Percentiles rank a stretch among this genome's conserved stretches.
phyloP scores from a whole-genome alignment of 2,113 vertebrate genomes.

The Labrus mixtus region DNA sequence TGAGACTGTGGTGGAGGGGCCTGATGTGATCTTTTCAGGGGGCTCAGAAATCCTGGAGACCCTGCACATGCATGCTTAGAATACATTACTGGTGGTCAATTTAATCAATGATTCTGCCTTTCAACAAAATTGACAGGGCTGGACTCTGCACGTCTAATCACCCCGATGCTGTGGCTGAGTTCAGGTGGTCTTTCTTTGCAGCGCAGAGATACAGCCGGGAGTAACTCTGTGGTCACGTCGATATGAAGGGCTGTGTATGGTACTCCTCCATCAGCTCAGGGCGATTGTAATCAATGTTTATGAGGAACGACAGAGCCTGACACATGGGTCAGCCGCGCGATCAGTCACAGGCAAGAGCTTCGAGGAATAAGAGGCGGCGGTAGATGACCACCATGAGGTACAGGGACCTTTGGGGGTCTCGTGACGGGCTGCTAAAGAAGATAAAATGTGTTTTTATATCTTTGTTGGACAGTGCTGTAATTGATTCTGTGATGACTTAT shows the following conservation, averaged over 20 bases:
- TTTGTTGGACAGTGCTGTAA: background rate
- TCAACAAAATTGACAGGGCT: constrained; percentile 56
- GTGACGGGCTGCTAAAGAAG: background rate
- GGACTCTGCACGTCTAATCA: constrained; percentile 63
- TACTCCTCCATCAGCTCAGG: constrained; percentile 32
- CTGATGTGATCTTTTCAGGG: no score
- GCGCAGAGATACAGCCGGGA: background rate
- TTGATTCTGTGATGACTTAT: background rate
- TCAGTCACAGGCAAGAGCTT: constrained; percentile 10
- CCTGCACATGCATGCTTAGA: no score
- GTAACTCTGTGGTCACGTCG: constrained; percentile 26
- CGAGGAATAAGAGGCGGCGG: background rate
- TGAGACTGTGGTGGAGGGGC: no score
- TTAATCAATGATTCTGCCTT: constrained; percentile 56
- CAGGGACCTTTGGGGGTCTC: background rate
- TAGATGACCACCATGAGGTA: background rate
- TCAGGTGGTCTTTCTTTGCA: constrained; percentile 9
- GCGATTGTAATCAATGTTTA: constrained; percentile 37
- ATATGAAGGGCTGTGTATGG: constrained; percentile 3
- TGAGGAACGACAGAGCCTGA: constrained; percentile 32
- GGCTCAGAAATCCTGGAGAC: no score
- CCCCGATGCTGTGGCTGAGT: constrained; percentile 23
- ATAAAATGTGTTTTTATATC: background rate
- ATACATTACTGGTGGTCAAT: constrained; percentile 20
- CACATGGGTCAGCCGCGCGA: background rate